A percentile compares a stretch with the other conserved stretches of the same genome.
phyloP scores from a whole-genome alignment of 1,140 invertebrate genomes.

The Microplitis demolitor region DNA sequence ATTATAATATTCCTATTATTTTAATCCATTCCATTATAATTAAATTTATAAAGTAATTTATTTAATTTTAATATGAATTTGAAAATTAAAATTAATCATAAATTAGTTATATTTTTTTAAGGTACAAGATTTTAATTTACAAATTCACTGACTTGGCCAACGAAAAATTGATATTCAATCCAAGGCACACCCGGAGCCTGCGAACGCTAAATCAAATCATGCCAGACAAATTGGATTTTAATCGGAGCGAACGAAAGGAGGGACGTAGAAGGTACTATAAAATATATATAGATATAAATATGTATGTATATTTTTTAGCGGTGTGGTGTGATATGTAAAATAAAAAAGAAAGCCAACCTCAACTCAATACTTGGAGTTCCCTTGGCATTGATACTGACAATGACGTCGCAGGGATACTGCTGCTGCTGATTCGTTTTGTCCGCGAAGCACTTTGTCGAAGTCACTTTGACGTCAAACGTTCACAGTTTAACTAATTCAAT shows the following conservation, averaged over 20 bases:
- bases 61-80: not conserved
- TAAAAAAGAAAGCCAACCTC: constrained; percentile 34
- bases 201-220: constrained; percentile 27
- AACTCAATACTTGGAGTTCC: constrained; percentile 47
- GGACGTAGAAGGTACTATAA: not conserved
- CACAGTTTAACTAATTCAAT: constrained; percentile 18
- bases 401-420: constrained; percentile 47
- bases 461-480: constrained; percentile 46
- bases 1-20: not conserved
- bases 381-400: constrained; percentile 52
- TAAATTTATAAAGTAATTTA: too few relatives aligned
- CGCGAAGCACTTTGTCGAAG: constrained; percentile 45
- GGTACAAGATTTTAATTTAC: constrained; percentile 1
- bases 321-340: not conserved
- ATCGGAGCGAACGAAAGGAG: constrained; percentile 9
- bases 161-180: constrained; percentile 28
- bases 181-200: not conserved
- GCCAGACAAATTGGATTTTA: constrained; percentile 27
- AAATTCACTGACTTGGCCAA: constrained; percentile 15
- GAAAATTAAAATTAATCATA: not conserved
- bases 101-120: constrained; percentile 12
- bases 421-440: constrained; percentile 40
- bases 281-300: not conserved
- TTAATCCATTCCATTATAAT: not conserved
- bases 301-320: not conserved